Percentiles rank a stretch among this genome's conserved stretches.
Evolutionary conservation across 2,113 vertebrate genomes (phyloP).

Genomic region (Elephantulus edwardii): DNA sequence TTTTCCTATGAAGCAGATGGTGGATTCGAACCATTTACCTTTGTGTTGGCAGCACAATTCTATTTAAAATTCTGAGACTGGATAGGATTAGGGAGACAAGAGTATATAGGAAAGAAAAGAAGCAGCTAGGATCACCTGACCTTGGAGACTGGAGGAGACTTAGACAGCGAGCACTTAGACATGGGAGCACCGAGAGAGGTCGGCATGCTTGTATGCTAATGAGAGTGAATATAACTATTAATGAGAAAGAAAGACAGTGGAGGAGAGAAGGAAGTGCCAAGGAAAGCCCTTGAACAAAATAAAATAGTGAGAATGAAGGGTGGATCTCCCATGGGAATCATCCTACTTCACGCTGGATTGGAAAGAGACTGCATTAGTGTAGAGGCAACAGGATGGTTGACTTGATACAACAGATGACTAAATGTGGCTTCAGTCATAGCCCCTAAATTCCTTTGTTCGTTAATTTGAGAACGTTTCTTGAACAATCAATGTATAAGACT

Average conservation of each 20-base stretch:
- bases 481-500: background rate
- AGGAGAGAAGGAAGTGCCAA: no score
- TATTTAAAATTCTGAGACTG: no score
- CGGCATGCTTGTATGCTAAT: fast-evolving
- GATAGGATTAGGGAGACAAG: background rate
- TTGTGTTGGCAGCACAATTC: no score
- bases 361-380: fast-evolving
- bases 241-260: no score
- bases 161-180: background rate
- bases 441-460: background rate
- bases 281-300: no score
- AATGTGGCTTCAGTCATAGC: background rate
- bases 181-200: background rate
- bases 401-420: background rate
- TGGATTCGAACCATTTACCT: no score
- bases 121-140: background rate
- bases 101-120: background rate
- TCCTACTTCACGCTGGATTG: background rate
- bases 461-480: background rate
- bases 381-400: background rate
- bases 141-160: background rate
- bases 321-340: no score
- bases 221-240: no score
- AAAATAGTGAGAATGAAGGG: no score
- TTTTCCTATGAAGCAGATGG: no score